phyloP scores from a whole-genome alignment of 2,888 invertebrate genomes.

The Aethes cnicana region DNA sequence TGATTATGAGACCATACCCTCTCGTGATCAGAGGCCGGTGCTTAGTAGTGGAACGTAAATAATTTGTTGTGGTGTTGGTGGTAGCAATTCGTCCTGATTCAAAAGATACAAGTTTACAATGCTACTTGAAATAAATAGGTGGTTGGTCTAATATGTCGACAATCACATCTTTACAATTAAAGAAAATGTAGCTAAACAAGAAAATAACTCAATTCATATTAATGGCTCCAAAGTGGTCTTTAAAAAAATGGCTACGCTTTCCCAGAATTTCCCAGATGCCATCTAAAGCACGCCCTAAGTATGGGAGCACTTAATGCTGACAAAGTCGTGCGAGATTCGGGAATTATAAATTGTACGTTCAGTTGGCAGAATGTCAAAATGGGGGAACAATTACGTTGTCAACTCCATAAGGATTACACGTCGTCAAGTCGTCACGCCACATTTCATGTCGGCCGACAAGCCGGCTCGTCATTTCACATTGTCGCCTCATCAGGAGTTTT shows the following conservation, averaged over 20 bases:
- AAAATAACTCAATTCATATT: neutral
- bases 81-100: too few species aligned
- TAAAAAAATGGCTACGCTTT: slow-evolving; percentile 1
- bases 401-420: slow-evolving; percentile 54
- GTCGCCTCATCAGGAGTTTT: slow-evolving; percentile 20
- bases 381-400: slow-evolving; percentile 61
- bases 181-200: too few species aligned
- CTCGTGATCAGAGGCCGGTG: too few species aligned
- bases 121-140: too few species aligned
- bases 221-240: neutral
- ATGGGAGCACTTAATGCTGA: slow-evolving; percentile 26
- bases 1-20: too few species aligned
- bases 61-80: too few species aligned
- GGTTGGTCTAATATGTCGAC: too few species aligned
- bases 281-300: slow-evolving; percentile 5
- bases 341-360: slow-evolving; percentile 28
- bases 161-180: too few species aligned
- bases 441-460: slow-evolving; percentile 46
- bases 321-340: slow-evolving; percentile 9
- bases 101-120: too few species aligned
- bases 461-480: slow-evolving; percentile 48
- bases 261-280: neutral
- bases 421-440: slow-evolving; percentile 48
- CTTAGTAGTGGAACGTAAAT: too few species aligned
- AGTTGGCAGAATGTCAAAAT: slow-evolving; percentile 63